Evolutionary conservation across 2,888 invertebrate genomes (phyloP).

Genomic region (Hemicrepidius hirtus): DNA sequence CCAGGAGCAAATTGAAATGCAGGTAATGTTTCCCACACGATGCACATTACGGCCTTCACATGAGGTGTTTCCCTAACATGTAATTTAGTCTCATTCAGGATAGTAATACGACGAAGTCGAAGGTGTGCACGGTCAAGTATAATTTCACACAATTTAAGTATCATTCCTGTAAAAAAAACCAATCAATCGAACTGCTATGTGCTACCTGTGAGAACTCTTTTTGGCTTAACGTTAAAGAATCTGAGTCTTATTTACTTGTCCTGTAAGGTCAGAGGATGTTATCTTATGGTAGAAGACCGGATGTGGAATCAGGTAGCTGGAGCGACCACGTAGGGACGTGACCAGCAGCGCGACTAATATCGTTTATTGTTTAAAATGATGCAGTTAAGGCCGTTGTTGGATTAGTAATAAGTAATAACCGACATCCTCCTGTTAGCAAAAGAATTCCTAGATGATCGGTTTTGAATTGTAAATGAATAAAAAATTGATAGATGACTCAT

Average conservation of each 20-base stretch:
- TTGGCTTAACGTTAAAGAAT: slow-evolving; percentile 50
- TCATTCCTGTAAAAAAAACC: slow-evolving; percentile 58
- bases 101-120: neutral
- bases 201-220: slow-evolving; percentile 66
- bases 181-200: slow-evolving; percentile 59
- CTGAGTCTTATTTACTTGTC: slow-evolving; percentile 51
- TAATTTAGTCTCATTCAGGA: slow-evolving; percentile 15
- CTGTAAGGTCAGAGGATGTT: slow-evolving; percentile 63
- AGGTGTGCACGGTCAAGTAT: slow-evolving; percentile 57
- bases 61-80: neutral
- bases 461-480: neutral
- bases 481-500: slow-evolving; percentile 11
- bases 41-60: slow-evolving; percentile 6
- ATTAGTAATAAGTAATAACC: slow-evolving; percentile 41
- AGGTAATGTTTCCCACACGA: slow-evolving; percentile 1
- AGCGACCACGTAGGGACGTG: slow-evolving; percentile 69
- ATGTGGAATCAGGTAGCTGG: slow-evolving; percentile 71
- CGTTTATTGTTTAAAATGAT: slow-evolving; percentile 60
- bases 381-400: slow-evolving; percentile 48
- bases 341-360: slow-evolving; percentile 66
- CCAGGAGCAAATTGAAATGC: neutral
- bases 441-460: slow-evolving; percentile 1
- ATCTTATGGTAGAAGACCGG: slow-evolving; percentile 68
- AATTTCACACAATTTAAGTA: slow-evolving; percentile 67
- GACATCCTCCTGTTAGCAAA: slow-evolving; percentile 37